Evolutionary conservation across 1,140 invertebrate species (phyloP).

Genomic region (Glossosoma conforme): DNA sequence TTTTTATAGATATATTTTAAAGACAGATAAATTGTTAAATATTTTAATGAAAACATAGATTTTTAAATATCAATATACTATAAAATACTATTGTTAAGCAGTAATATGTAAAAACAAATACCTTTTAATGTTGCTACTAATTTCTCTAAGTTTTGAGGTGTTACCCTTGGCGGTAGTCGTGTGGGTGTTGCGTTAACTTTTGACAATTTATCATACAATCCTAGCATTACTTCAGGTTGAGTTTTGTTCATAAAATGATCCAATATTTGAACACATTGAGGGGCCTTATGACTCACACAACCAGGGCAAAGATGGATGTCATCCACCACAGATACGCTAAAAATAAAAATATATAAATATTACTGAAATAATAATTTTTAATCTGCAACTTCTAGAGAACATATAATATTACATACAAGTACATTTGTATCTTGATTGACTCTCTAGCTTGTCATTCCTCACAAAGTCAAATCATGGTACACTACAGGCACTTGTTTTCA

Average conservation of each 20-base stretch:
- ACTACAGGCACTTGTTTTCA: no score
- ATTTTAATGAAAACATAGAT: conserved; percentile 17
- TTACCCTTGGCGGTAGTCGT: conserved; percentile 44
- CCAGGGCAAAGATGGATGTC: conserved; percentile 46
- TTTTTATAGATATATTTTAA: no score
- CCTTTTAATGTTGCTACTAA: conserved; percentile 45
- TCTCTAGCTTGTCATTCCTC: no score
- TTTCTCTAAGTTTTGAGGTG: conserved; percentile 55
- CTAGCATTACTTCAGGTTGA: conserved; percentile 55
- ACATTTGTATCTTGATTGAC: no score
- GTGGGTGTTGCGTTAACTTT: conserved; percentile 44
- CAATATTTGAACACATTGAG: conserved; percentile 42
- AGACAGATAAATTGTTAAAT: no score
- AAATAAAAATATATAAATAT: conserved; percentile 9
- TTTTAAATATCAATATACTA: conserved; percentile 6
- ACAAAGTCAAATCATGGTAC: no score
- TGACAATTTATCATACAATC: conserved; percentile 53
- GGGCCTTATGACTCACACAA: conserved; percentile 43
- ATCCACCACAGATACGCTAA: conserved; percentile 32
- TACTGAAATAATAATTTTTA: conserved; percentile 30
- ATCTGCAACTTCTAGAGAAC: conserved; percentile 22
- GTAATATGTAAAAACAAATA: conserved; percentile 39
- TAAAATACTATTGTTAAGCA: no score
- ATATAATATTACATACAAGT: background rate
- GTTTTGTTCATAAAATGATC: conserved; percentile 55